Percentiles rank a stretch among this genome's conserved stretches.
phyloP scores from a whole-genome alignment of 1,140 invertebrate species.

The Drosophila jambulina region DNA sequence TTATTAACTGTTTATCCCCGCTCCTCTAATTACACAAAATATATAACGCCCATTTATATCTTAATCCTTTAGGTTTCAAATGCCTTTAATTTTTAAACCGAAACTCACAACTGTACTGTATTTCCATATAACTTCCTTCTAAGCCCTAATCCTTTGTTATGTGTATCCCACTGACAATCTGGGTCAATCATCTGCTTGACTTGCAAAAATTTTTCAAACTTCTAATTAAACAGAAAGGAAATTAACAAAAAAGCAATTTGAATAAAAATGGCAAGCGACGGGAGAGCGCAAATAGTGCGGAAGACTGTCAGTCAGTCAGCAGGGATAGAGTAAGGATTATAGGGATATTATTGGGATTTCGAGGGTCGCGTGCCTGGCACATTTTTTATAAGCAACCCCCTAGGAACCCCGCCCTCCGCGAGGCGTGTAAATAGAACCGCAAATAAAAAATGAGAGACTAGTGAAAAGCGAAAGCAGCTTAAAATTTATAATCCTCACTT shows the following conservation, averaged over 20 bases:
- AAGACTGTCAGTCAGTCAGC: constrained; percentile 42
- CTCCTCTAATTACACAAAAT: neutral
- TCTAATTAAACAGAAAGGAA: constrained; percentile 52
- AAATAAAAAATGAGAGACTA: constrained; percentile 69
- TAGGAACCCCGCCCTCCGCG: constrained; percentile 11
- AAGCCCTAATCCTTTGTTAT: constrained; percentile 35
- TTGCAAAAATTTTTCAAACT: constrained; percentile 57
- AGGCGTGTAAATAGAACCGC: constrained; percentile 65
- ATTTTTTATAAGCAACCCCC: constrained; percentile 64
- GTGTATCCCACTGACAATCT: constrained; percentile 39
- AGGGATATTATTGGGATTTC: constrained; percentile 64
- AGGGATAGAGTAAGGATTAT: constrained; percentile 55
- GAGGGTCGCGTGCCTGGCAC: constrained; percentile 77
- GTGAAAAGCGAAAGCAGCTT: constrained; percentile 79
- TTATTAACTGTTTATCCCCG: neutral
- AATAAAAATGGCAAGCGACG: constrained; percentile 68
- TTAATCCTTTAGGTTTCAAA: neutral
- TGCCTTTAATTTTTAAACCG: neutral
- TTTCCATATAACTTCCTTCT: neutral
- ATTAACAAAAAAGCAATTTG: constrained; percentile 45
- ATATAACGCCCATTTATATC: neutral
- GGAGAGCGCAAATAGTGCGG: constrained; percentile 36
- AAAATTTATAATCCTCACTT: constrained; percentile 82
- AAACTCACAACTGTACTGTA: constrained; percentile 14
- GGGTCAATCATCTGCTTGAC: constrained; percentile 78